Evolutionary conservation across 2,888 invertebrate genomes (phyloP), one percentile per base, ranked within the genome.

Genomic region (Mythimna impura): DNA sequence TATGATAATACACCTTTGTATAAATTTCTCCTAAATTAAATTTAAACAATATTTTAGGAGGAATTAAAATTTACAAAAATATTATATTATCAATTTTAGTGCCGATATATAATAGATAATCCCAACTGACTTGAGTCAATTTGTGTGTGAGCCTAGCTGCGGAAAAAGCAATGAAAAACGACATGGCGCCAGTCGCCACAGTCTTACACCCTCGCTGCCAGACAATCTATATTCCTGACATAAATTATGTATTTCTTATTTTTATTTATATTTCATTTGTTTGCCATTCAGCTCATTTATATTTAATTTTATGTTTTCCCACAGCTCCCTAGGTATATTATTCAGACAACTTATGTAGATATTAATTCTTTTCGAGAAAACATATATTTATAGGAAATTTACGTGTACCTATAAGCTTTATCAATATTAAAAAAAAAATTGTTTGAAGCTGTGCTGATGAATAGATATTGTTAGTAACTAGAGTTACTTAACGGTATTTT

Each of bases 161-260:
- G 2, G 52, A 54, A 43, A 61, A 62, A 40, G 8, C 43, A 52
- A 52, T 30, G 40, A 47, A 17, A 22, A 60, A 60, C 12, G 8
- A 30, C 43, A 10, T 14, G 73, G 73, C 73, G 82, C 74, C 67
- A 78, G 73, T 69, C 73, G 78, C 74, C 67, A 78, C 36, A 25
- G 47, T 69, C 66, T 40, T 69, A 81, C 66, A 58, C 72, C 60
- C 64, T 64, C n/a, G 25, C 50, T 34, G 52, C 81, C 68, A 81
- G 55, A 77, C 73, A 66, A 77, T 70, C 40, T 64, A 25, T 78
- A 63, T 74, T 80, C 79, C 57, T 25, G 54, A 74, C 34, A 74
- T 81, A 65, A 62, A 81, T 79, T 65, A 77, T 80, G 73, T 73
- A 78, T 71, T 50, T 62, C 17, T 22, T 64, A 40, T 36, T 57